Evolutionary conservation across 2,113 vertebrate genomes (phyloP), one percentile per base, ranked within the genome.

Genomic region (Falcunculus frontatus): DNA sequence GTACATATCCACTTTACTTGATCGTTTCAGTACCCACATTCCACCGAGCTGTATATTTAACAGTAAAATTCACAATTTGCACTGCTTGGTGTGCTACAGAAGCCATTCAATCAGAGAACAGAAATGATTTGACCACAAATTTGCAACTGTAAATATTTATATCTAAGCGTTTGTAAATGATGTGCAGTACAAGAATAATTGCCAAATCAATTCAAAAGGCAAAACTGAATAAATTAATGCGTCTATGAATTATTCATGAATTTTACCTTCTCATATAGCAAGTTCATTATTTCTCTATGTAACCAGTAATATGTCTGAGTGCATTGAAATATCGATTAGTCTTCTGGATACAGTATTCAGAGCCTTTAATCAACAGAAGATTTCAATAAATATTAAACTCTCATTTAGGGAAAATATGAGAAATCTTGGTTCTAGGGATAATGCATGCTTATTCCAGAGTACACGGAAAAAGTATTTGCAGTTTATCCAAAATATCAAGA

Each of bases 121-220:
- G 88, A 90, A 96, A 84, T 94, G 1, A 92, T 93, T 78, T 87
- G 88, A 95, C 93, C 88, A 0, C 90, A 95, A 78, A 95, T 95
- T 92, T 96, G 92, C 90, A 94, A 96, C 96, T 87, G 93, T 96
- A 96, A 97, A 96, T 95, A 96, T 94, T 96, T 97, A 90, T 96
- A 97, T 88, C 92, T 94, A 75, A 96, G 92, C 49, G 6, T 90
- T 92, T 94, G 64, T 88, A 94, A 96, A 93, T 94, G 74, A 94
- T 88, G 85, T 89, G 88, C 76, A 92, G 72, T 68, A 77, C 90
- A 87, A 83, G 92, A 97, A 93, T 96, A 95, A 97, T 93, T 95
- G 56, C 90, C 92, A 92, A 95, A 94, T 94, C 88, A 94, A 94
- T 94, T 95, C 90, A 96, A 96, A 96, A 96, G 60, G 93, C 90